Percentiles rank a stretch among this genome's conserved stretches.
These are phyloP conservation scores for Magallana nippona DNA, from an alignment of 2,888 invertebrate genomes.

Conservation along the genomic window DNA sequence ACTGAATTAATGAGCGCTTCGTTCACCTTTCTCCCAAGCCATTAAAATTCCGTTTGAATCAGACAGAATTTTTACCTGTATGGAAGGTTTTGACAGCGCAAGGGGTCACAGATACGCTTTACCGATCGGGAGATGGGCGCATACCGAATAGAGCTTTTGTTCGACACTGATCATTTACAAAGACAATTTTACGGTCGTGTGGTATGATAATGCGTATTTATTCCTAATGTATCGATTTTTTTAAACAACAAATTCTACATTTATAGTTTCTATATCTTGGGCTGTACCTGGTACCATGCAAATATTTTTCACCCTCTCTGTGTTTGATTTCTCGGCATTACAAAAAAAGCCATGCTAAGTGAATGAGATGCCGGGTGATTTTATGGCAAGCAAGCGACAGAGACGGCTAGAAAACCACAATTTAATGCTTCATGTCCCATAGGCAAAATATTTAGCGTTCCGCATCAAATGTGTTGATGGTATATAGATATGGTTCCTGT, in stretches of 20 bases:
- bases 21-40: not conserved
- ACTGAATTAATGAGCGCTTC: constrained; percentile 22
- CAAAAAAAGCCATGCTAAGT: not conserved
- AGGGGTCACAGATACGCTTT: constrained; percentile 17
- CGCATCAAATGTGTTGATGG: not conserved
- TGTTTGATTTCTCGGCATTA: too few relatives aligned
- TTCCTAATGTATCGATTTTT: not conserved
- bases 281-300: not conserved
- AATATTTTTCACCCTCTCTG: not conserved
- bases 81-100: not conserved
- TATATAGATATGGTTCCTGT: not conserved
- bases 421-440: constrained; percentile 12
- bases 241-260: not conserved
- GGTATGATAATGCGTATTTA: not conserved
- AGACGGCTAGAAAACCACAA: not conserved
- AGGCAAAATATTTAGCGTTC: not conserved
- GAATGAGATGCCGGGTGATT: not conserved
- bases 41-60: constrained; percentile 14
- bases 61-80: constrained; percentile 16
- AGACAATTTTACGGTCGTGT: not conserved
- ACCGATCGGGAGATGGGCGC: not conserved
- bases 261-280: not conserved
- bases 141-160: constrained; percentile 8
- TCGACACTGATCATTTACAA: not conserved
- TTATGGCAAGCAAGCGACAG: not conserved